phyloP scores from a whole-genome alignment of 2,797 vertebrate species.

The Alauda arvensis region DNA sequence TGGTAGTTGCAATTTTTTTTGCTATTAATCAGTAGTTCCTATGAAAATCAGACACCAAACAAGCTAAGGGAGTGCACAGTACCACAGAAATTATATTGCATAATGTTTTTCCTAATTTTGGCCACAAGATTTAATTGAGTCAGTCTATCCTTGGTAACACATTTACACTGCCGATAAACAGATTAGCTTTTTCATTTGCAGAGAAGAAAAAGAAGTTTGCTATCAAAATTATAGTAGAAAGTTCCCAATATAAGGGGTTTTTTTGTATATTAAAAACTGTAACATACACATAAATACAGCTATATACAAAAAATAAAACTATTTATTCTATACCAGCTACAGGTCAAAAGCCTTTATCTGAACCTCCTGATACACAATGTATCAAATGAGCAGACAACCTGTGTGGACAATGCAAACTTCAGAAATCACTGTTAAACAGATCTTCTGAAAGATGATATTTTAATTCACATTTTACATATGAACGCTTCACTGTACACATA shows the following conservation, averaged over 20 bases:
- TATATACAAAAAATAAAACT: background rate
- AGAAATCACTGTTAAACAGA: background rate
- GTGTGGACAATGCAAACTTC: background rate
- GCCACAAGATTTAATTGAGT: background rate
- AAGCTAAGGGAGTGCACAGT: background rate
- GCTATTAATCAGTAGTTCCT: background rate
- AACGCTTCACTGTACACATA: background rate
- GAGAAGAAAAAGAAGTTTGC: background rate
- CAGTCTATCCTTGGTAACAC: background rate
- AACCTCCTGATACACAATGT: background rate
- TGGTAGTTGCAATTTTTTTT: background rate
- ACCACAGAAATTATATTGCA: background rate
- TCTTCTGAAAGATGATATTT: background rate
- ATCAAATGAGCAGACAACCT: background rate
- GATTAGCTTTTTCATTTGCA: background rate
- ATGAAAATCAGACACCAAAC: background rate
- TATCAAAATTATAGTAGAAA: background rate
- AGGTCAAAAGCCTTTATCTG: background rate
- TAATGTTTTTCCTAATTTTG: background rate
- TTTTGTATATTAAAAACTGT: background rate
- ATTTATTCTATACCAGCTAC: background rate
- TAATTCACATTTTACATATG: background rate
- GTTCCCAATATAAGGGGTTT: background rate
- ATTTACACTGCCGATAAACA: background rate
- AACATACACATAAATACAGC: rapidly evolving